Base-by-base conservation (phyloP, 2,888 invertebrate species). In the Dione vanillae region DNA sequence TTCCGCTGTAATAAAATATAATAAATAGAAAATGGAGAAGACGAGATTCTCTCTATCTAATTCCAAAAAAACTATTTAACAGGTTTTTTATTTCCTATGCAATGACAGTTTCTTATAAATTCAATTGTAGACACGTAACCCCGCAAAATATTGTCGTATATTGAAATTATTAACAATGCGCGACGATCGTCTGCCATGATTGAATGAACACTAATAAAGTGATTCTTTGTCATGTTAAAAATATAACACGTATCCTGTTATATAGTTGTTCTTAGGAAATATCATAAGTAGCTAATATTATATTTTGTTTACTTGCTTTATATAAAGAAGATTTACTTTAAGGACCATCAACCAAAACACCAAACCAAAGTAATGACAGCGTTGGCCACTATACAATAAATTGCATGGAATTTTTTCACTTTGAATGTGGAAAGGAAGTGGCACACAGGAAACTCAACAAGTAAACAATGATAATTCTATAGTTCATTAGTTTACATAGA, bases 121-220 rank as follows among this genome's bases (percentile, higher is more conserved):
- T 37, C 40, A 64, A 51, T 40, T 51, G 27, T 3, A 3, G 27
- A 51, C 37, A 11, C 37, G 0, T 49, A 64, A 37, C 64, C 20
- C 40, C 10, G 20, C 37, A 64, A 40, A 64, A 10, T 20, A 58
- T 10, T 10, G 40, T 19, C 14, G 35, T 58, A 56, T 62, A 69
- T 69, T 64, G 27, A 62, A 62, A 64, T n/a, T 14, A 43, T 45
- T 51, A 69, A 72, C 66, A 69, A 69, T 52, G 66, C 66, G 14
- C 56, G 62, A 65, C 68, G 68, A 49, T 14, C 54, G 61, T 37
- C 16, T 37, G 65, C 61, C 69, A 52, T 59, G 65, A 67, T 67
- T 70, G 71, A 68, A 62, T 68, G 56, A 65, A 65, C 65, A 68
- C 56, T 20, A 35, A 64, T 64, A 64, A 72, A 72, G 66, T 72